Conservation (phyloP, 2,797 vertebrate species). For the Micromesistius poutassou region DNA sequence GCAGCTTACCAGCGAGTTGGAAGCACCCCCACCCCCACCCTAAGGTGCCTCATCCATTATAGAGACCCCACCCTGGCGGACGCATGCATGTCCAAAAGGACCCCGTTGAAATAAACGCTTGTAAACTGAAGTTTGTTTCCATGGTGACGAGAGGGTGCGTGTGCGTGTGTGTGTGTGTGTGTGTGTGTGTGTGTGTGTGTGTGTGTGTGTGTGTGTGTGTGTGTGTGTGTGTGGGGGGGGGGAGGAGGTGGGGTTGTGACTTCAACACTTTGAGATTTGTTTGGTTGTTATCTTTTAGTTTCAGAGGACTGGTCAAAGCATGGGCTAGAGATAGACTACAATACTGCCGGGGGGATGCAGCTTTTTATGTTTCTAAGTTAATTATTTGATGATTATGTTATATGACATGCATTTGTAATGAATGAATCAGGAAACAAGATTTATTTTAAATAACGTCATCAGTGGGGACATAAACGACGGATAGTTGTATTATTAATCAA, state of each 20-base stretch:
- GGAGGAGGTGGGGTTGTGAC: neutral
- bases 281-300: neutral
- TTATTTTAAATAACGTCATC: no score
- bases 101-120: conserved; percentile 49
- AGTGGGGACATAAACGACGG: no score
- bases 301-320: neutral
- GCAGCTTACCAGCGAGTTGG: conserved; percentile 22
- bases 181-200: no score
- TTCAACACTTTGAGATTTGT: no score
- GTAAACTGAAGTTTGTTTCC: conserved; percentile 41
- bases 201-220: no score
- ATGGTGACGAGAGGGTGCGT: conserved; percentile 30
- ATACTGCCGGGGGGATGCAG: neutral
- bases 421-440: neutral
- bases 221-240: no score
- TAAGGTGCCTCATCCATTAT: conserved; percentile 71
- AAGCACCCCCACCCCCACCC: conserved; percentile 32
- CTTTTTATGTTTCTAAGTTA: neutral
- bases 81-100: conserved; percentile 5
- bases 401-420: neutral
- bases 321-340: neutral
- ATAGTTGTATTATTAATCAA: no score
- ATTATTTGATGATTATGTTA: neutral
- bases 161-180: no score
- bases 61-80: conserved; percentile 51